Evolutionary conservation across 2,888 invertebrate species (phyloP), one percentile per base, ranked within the genome.

Genomic region (Diadegma fenestrale): DNA sequence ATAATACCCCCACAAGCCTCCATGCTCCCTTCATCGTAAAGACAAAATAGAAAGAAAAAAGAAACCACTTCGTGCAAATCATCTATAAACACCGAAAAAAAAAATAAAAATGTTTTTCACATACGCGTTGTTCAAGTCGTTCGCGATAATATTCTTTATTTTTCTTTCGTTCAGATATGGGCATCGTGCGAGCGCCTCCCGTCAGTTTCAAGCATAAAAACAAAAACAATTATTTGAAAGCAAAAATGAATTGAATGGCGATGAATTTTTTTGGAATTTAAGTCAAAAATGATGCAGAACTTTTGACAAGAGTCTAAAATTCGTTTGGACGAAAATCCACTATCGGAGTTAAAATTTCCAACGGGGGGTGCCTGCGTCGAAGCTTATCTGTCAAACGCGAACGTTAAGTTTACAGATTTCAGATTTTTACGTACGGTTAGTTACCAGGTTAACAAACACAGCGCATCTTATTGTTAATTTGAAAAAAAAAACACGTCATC

Each of bases 101-200:
- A 84, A 78, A n/a, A n/a, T n/a, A n/a, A 80, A 75, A 81, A 86
- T 92, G 89, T 92, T 92, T 86, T 86, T 93, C 91, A 92, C 91
- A 91, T 91, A 93, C 92, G 91, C 92, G 92, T 93, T 93, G 91
- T 93, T 92, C 91, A 91, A 92, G 91, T 93, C 89, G 91, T 93
- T 93, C 92, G 92, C 91, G 90, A 91, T 88, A 87, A 89, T 90
- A 75, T 85, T 84, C 76, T 82, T 79, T 90, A 90, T 78, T 83
- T 81, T 80, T 81, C 77, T 80, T 54, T 58, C 43, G 75, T 75
- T 68, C 61, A 48, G 61, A 69, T 22, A 64, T 22, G 14, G 17
- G 33, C 26, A 26, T 71, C 66, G 45, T 30, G 63, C 54, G 22
- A 30, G 33, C n/a, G 17, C 54, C 10, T 43, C 19, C 63, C 22